These are phyloP conservation scores for Pachliopta kotzebuea DNA, from an alignment of 2,888 invertebrate species.

Conservation along the genomic window DNA sequence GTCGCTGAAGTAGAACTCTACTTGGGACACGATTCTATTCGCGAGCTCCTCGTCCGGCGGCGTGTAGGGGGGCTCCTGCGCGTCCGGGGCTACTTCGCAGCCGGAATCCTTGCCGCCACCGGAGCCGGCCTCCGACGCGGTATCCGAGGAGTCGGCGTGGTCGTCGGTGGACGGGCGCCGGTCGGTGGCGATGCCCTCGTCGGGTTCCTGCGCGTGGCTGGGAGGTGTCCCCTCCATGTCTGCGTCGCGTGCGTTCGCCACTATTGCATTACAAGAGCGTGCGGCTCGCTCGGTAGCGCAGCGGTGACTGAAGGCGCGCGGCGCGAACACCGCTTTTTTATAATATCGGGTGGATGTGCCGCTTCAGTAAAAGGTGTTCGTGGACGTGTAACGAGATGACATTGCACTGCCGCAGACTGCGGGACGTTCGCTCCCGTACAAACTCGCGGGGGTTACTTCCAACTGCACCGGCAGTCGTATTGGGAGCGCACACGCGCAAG, in stretches of 20 bases:
- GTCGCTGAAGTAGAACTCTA: slow-evolving; percentile 97
- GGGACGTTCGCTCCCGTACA: slow-evolving; percentile 41
- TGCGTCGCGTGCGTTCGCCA: slow-evolving; percentile 52
- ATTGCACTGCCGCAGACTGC: slow-evolving; percentile 67
- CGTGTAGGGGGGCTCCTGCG: slow-evolving; percentile 82
- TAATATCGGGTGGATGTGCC: slow-evolving; percentile 72
- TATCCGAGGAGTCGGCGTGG: slow-evolving; percentile 84
- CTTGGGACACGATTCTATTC: slow-evolving; percentile 90
- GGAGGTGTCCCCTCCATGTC: slow-evolving; percentile 69
- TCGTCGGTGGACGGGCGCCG: slow-evolving; percentile 79
- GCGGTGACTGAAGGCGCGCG: slow-evolving; percentile 75
- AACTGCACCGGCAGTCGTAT: slow-evolving; percentile 12
- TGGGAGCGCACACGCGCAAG: slow-evolving; percentile 13
- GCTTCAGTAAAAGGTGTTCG: slow-evolving; percentile 62
- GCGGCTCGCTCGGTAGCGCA: slow-evolving; percentile 66
- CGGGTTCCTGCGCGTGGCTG: slow-evolving; percentile 61
- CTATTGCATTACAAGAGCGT: slow-evolving; percentile 66
- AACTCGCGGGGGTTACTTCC: slow-evolving; percentile 20
- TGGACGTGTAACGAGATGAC: slow-evolving; percentile 62
- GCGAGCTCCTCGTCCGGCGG: slow-evolving; percentile 89
- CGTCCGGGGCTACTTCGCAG: slow-evolving; percentile 81
- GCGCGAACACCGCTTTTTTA: slow-evolving; percentile 55
- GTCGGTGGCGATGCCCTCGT: slow-evolving; percentile 72
- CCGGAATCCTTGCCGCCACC: slow-evolving; percentile 85
- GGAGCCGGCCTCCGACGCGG: slow-evolving; percentile 82